Conservation (phyloP, 1,140 invertebrate species). For the Cardiocondyla obscurior region DNA sequence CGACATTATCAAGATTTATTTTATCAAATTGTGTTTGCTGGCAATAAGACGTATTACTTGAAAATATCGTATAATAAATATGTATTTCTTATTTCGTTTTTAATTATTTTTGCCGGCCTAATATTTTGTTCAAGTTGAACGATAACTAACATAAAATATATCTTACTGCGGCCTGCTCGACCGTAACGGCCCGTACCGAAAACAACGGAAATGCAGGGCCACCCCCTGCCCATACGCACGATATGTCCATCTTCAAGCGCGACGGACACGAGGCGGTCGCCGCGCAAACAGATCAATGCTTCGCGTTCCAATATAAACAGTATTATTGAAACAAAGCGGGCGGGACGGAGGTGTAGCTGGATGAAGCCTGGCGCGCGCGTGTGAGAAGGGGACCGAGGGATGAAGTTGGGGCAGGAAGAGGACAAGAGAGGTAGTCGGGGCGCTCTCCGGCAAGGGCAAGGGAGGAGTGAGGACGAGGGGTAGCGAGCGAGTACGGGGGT, state of each 20-base stretch:
- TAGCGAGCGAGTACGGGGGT: constrained; percentile 47
- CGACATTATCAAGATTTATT: constrained; percentile 48
- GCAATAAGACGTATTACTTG: neutral
- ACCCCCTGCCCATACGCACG: constrained; percentile 3
- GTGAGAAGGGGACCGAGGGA: constrained; percentile 62
- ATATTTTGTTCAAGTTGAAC: neutral
- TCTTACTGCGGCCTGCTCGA: neutral
- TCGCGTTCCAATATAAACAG: constrained; percentile 84
- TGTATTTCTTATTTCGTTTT: neutral
- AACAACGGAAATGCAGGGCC: neutral
- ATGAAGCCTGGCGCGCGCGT: constrained; percentile 59
- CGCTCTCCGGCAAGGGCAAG: constrained; percentile 58
- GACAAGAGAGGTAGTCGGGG: constrained; percentile 52
- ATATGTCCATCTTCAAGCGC: constrained; percentile 71
- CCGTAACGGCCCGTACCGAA: neutral
- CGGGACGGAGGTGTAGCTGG: constrained; percentile 76
- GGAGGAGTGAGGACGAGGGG: constrained; percentile 53
- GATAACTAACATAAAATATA: neutral
- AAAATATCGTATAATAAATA: neutral
- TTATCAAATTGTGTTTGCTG: neutral
- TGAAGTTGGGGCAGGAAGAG: constrained; percentile 55
- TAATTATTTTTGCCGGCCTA: neutral
- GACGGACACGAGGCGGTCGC: constrained; percentile 63
- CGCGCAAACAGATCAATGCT: constrained; percentile 84
- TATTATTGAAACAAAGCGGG: constrained; percentile 84